phyloP scores from a whole-genome alignment of 2,888 invertebrate genomes.

The Harmothoe impar region DNA sequence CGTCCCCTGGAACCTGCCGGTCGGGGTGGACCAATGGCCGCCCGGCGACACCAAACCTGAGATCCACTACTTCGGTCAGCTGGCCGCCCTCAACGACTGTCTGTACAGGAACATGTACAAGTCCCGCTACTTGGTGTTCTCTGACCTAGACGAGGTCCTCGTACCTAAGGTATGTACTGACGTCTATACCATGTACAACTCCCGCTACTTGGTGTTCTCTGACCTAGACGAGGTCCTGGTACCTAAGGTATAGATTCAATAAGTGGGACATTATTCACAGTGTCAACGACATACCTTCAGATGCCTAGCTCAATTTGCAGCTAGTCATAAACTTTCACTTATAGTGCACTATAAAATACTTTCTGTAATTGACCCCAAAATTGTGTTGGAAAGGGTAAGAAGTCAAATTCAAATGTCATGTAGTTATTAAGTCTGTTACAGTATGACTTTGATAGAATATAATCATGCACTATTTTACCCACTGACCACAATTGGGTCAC shows the following conservation, averaged over 20 bases:
- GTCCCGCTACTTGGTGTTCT: slow-evolving; percentile 68
- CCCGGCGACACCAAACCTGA: slow-evolving; percentile 54
- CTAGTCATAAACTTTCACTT: no score
- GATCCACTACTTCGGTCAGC: slow-evolving; percentile 72
- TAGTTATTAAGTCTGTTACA: no score
- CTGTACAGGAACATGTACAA: slow-evolving; percentile 70
- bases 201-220: slow-evolving; percentile 68
- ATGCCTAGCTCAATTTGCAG: no score
- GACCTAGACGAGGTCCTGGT: slow-evolving; percentile 71
- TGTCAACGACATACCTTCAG: no score
- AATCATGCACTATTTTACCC: no score
- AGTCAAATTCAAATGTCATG: no score
- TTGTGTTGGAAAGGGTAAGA: no score
- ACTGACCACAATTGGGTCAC: no score
- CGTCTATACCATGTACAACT: slow-evolving; percentile 70
- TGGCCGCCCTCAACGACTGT: slow-evolving; percentile 71
- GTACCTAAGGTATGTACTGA: slow-evolving; percentile 56
- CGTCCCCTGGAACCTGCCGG: slow-evolving; percentile 69
- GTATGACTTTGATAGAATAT: no score
- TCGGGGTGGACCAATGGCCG: slow-evolving; percentile 65
- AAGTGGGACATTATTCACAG: no score
- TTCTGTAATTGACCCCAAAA: no score
- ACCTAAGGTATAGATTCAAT: slow-evolving; percentile 61
- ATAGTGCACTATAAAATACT: no score
- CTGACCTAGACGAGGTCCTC: slow-evolving; percentile 71